Evolutionary conservation across 2,797 vertebrate genomes (phyloP), one percentile per base, ranked within the genome.

Genomic region (Epinephelus awoara): DNA sequence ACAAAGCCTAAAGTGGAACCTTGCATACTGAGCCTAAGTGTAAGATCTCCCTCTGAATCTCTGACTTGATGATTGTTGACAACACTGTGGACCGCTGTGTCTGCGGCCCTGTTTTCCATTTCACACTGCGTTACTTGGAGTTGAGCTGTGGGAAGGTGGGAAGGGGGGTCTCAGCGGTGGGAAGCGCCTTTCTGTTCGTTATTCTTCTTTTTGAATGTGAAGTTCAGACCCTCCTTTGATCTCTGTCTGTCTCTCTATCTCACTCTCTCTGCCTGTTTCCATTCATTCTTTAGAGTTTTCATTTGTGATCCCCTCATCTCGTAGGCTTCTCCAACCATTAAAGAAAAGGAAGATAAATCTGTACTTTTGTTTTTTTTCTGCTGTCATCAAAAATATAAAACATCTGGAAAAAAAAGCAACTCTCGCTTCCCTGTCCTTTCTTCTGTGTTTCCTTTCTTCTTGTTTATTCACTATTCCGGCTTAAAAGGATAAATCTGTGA

Each of bases 361-460:
- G 87, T 93, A 91, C 83, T 87, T 90, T 80, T 87, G 77, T 90
- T 85, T 86, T 73, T 73, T 93, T 89, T 86, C 90, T 93, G 90
- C 91, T 94, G 90, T 94, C 90, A 91, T 93, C 90, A 92, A 88
- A 91, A 88, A 91, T 89, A 95, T 94, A 93, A 95, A 95, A 93
- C 79, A 84, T 87, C 85, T 93, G 66, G 34, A 13, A 85, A 93
- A 94, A 87, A 90, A 90, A 79, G 7, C 73, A 83, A 21, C 61
- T 88, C 76, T 69, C 70, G 83, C 83, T 86, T 81, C 78, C 80
- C 86, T 88, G 58, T 86, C 82, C 67, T 89, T 91, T 84, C 34
- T 86, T 66, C 40, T 82, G 21, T 74, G 56, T 75, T 76, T 85
- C 68, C 46, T 67, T 55, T 72, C 58, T 62, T 71, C 65, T 61